A percentile compares a stretch with the other conserved stretches of the same genome.
phyloP scores from a whole-genome alignment of 2,888 invertebrate genomes.

The Augiades crinisus region DNA sequence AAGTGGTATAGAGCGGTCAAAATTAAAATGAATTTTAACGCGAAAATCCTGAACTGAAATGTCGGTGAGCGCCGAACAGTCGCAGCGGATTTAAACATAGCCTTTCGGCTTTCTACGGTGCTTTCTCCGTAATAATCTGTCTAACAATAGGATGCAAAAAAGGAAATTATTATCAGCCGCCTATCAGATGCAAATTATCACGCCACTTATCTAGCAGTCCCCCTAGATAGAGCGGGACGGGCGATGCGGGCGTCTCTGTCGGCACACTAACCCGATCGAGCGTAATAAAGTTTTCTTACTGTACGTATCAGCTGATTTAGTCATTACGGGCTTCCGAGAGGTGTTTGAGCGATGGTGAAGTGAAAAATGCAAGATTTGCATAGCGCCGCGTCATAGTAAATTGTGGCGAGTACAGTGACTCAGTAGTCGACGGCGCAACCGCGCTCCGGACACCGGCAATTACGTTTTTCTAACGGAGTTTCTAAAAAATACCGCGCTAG shows the following conservation, averaged over 20 bases:
- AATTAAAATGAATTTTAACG: slow-evolving; percentile 16
- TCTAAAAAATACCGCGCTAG: slow-evolving; percentile 40
- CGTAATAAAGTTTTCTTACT: slow-evolving; percentile 61
- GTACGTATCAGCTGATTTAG: slow-evolving; percentile 61
- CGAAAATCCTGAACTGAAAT: slow-evolving; percentile 28
- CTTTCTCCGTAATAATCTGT: slow-evolving; percentile 53
- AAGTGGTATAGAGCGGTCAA: slow-evolving; percentile 5
- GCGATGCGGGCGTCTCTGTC: slow-evolving; percentile 48
- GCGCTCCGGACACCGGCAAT: slow-evolving; percentile 54
- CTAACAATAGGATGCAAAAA: slow-evolving; percentile 55
- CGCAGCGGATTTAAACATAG: slow-evolving; percentile 5
- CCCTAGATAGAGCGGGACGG: slow-evolving; percentile 54
- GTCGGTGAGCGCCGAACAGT: slow-evolving; percentile 4
- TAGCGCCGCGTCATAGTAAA: slow-evolving; percentile 51
- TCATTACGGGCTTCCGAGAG: slow-evolving; percentile 41
- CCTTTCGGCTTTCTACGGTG: slow-evolving; percentile 27
- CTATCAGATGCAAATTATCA: slow-evolving; percentile 74
- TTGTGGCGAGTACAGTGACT: slow-evolving; percentile 45
- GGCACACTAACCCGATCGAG: slow-evolving; percentile 71
- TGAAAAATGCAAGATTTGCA: slow-evolving; percentile 65
- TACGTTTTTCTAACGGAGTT: slow-evolving; percentile 62
- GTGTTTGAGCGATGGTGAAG: slow-evolving; percentile 40
- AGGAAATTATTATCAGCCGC: slow-evolving; percentile 64
- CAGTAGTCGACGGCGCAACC: slow-evolving; percentile 53
- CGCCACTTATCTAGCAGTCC: slow-evolving; percentile 65